Evolutionary conservation across 2,113 vertebrate genomes (phyloP).

Genomic region (Stigmatopora argus): DNA sequence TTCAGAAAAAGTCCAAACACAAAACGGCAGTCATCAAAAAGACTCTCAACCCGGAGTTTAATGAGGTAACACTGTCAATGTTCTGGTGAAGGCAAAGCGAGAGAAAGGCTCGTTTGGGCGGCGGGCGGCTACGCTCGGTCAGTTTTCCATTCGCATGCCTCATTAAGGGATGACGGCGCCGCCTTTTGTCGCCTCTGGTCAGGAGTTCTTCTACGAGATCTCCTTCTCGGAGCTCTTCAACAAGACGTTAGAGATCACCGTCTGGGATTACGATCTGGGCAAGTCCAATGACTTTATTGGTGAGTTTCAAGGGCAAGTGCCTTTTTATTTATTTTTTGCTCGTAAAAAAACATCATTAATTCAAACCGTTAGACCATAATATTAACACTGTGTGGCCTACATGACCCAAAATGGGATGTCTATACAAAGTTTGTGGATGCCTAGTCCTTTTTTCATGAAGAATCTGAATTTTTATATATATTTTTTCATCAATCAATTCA

Average conservation of each 20-base stretch:
- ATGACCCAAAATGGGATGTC: background rate
- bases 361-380: no score
- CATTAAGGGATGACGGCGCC: constrained; percentile 17
- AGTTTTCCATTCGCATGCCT: constrained; percentile 25
- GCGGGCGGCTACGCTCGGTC: background rate
- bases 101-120: constrained; percentile 19
- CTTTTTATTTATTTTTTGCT: background rate
- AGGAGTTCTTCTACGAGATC: constrained; percentile 89
- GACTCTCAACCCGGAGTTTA: constrained; percentile 87
- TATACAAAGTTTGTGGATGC: background rate
- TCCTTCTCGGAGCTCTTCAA: constrained; percentile 73
- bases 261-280: constrained; percentile 87
- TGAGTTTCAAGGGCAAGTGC: constrained; percentile 50
- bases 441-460: no score
- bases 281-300: constrained; percentile 87
- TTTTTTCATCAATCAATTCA: no score
- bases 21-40: constrained; percentile 87
- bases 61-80: constrained; percentile 71
- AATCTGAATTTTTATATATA: no score
- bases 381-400: no score
- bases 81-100: constrained; percentile 13
- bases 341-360: no score
- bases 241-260: constrained; percentile 84
- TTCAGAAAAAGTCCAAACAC: constrained; percentile 87
- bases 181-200: background rate